Conservation (phyloP, 2,797 vertebrate genomes). For the Agapornis canus region DNA sequence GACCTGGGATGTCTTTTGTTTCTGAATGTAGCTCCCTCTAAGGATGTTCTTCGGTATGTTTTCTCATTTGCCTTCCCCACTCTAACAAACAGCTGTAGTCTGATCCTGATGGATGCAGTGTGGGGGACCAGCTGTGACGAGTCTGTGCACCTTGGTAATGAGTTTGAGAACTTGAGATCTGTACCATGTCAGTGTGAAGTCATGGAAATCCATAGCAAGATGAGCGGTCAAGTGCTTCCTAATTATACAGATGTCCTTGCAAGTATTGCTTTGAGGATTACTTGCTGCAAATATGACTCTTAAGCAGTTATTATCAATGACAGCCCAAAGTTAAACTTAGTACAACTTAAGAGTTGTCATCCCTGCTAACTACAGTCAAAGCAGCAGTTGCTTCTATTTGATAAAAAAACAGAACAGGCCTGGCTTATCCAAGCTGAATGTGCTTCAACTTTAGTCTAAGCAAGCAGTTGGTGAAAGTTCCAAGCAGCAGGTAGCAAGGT, state of each 20-base stretch:
- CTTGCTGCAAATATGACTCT: not conserved
- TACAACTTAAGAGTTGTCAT: not conserved
- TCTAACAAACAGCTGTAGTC: rapidly evolving
- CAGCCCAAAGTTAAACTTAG: not conserved
- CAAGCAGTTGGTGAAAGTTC: not conserved
- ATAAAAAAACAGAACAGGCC: rapidly evolving
- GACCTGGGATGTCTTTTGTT: not conserved
- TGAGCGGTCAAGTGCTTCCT: not conserved
- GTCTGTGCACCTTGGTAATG: not conserved
- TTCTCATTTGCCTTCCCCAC: not conserved
- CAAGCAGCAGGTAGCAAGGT: not conserved
- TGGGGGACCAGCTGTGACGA: not conserved
- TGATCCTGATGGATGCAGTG: not conserved
- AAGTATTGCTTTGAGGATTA: not conserved
- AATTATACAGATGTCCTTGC: not conserved
- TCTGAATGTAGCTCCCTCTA: not conserved
- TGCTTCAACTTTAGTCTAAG: not conserved
- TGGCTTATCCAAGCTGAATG: not conserved
- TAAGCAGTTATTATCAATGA: rapidly evolving
- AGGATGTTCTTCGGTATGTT: not conserved
- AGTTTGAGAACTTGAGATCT: not conserved
- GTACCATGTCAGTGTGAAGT: not conserved
- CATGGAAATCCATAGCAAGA: not conserved
- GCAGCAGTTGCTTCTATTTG: not conserved
- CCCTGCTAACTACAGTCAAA: not conserved